Percentiles rank a stretch among this genome's conserved stretches.
These are phyloP conservation scores for Cryptotis parvus DNA, from an alignment of 2,113 vertebrate genomes.

Conservation along the genomic window DNA sequence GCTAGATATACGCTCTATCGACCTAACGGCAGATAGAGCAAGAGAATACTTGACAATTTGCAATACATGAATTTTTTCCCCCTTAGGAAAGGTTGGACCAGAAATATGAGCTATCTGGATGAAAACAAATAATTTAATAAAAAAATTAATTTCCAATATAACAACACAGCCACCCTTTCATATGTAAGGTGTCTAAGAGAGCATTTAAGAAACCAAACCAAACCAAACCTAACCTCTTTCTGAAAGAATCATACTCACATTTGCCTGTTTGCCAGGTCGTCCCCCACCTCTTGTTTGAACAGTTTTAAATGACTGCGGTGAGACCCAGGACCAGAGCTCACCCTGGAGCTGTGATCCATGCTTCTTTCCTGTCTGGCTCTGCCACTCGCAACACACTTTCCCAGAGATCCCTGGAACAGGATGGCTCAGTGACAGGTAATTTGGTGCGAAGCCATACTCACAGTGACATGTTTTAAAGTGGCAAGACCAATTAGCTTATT, in stretches of 20 bases:
- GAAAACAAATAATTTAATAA: constrained; percentile 41
- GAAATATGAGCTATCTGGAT: constrained; percentile 9
- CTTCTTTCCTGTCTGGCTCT: not conserved
- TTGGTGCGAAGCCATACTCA: constrained; percentile 66
- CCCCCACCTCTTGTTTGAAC: constrained; percentile 47
- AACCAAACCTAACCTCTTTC: constrained; percentile 11
- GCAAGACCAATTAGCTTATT: constrained; percentile 69
- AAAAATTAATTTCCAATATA: constrained; percentile 49
- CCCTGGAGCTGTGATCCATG: not conserved
- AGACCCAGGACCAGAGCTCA: constrained; percentile 41
- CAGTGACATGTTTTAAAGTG: constrained; percentile 73
- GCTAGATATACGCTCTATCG: not conserved
- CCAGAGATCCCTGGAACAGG: constrained; percentile 34
- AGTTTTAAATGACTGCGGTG: constrained; percentile 2
- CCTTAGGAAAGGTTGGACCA: constrained; percentile 27
- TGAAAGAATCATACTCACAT: constrained; percentile 65
- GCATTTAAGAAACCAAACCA: not conserved
- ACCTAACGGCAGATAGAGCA: not conserved
- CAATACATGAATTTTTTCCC: not conserved
- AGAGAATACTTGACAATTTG: constrained; percentile 35
- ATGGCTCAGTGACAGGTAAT: constrained; percentile 72
- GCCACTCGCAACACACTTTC: constrained; percentile 24
- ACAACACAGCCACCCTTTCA: constrained; percentile 42
- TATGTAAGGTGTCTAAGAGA: constrained; percentile 49
- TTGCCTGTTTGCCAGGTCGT: constrained; percentile 59